Base-by-base conservation (phyloP, 2,113 vertebrate genomes). In the Rana temporaria region DNA sequence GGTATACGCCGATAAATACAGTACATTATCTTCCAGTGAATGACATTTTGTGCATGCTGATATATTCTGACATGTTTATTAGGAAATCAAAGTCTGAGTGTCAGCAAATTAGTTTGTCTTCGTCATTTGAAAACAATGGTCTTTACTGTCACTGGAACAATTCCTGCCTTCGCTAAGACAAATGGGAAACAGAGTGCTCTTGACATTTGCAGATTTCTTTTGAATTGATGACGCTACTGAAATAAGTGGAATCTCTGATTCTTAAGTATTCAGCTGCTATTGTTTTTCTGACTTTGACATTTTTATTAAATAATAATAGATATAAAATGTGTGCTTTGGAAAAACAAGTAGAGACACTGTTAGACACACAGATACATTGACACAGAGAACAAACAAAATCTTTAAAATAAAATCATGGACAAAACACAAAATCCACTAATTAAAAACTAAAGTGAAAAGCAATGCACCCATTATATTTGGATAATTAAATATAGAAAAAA, bases 131-230 rank as follows among this genome's bases (percentile, higher is more conserved):
- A 65, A 77, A 77, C 60, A 77, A 77, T 24, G 59, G 7, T 63
- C 42, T 63, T 42, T 38, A 63, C 74, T 32, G 17, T 63, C 59
- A 77, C 34, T 18, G 34, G 48, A 77, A 65, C 38, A 77, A 77
- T 64, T 64, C 15, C 38, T 52, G 74, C 74, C 4, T 65, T 65
- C 38, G 52, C 20, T 64, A 73, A 64, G 42, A 77, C 74, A 77
- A 77, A 77, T 77, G 59, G 38, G 57, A 64, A 30, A n/a, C 32
- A 30, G 59, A 64, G 38, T 53, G 19, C 60, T 64, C 53, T 64
- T 77, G 74, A 77, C 74, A 77, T 65, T 77, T 77, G 34, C 59
- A 64, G 38, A 65, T 77, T 77, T 17, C 60, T 77, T 77, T 65
- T 77, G 60, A 52, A 65, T 64, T 53, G 15, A 65, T 65, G 60